Percentiles rank a stretch among this genome's conserved stretches.
These are phyloP conservation scores for Drosophila yakuba DNA, from an alignment of 1,140 invertebrate species.

Conservation along the genomic window DNA sequence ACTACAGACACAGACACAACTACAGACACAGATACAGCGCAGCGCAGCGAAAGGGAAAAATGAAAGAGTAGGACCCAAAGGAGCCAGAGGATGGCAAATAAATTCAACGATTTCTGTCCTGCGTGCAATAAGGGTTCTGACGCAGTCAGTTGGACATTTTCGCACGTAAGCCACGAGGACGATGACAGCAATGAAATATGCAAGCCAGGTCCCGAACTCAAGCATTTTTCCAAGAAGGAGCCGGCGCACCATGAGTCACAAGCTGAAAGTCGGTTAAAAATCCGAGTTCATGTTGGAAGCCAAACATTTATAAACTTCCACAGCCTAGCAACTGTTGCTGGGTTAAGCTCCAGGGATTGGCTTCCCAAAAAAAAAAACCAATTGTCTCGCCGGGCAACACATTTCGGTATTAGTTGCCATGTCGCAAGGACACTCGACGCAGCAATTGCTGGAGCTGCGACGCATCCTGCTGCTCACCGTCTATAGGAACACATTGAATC, in stretches of 20 bases:
- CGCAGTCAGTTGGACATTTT: slow-evolving; percentile 53
- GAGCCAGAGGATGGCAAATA: slow-evolving; percentile 49
- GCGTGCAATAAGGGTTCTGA: slow-evolving; percentile 34
- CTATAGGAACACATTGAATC: slow-evolving; percentile 55
- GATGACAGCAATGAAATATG: slow-evolving; percentile 61
- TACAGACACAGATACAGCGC: slow-evolving; percentile 9
- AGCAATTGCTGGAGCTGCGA: slow-evolving; percentile 42
- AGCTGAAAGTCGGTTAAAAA: neutral
- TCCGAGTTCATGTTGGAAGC: slow-evolving; percentile 29
- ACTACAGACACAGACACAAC: too few relatives aligned
- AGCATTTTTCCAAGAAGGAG: slow-evolving; percentile 22
- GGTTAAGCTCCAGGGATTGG: slow-evolving; percentile 28
- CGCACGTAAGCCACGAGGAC: slow-evolving; percentile 65
- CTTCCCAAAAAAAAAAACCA: neutral
- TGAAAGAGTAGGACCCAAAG: neutral
- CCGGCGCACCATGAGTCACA: slow-evolving; percentile 34
- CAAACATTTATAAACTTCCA: slow-evolving; percentile 45
- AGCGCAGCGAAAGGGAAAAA: slow-evolving; percentile 24
- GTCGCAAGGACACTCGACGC: slow-evolving; percentile 28
- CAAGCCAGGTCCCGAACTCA: slow-evolving; percentile 20
- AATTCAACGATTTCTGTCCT: slow-evolving; percentile 66
- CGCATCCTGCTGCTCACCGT: slow-evolving; percentile 52
- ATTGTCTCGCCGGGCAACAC: slow-evolving; percentile 1
- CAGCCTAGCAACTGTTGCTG: slow-evolving; percentile 63
- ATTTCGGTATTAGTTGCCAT: slow-evolving; percentile 32